These are phyloP conservation scores for Nephrocerus scutellatus DNA, from an alignment of 2,888 invertebrate species.

Conservation along the genomic window DNA sequence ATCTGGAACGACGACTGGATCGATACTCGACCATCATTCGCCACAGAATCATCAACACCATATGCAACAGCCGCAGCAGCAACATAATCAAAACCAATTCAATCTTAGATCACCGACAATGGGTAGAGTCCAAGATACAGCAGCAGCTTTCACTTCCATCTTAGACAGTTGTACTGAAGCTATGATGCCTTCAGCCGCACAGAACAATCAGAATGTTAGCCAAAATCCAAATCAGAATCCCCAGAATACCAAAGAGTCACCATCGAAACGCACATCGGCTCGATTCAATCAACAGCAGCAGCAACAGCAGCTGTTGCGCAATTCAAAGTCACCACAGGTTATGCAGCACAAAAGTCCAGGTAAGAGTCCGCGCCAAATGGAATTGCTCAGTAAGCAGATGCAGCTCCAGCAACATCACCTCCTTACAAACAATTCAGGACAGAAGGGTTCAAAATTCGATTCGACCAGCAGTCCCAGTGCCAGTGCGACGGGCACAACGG, in stretches of 20 bases:
- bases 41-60: conserved; percentile 29
- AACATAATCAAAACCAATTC: conserved; percentile 26
- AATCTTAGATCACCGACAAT: conserved; percentile 27
- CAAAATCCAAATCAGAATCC: neutral
- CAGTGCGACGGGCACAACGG: conserved; percentile 35
- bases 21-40: conserved; percentile 33
- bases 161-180: conserved; percentile 30
- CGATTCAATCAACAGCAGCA: conserved; percentile 34
- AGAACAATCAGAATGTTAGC: neutral
- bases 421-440: conserved; percentile 37
- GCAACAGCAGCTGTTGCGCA: conserved; percentile 22
- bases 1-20: too few species aligned
- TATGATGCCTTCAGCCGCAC: conserved; percentile 23
- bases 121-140: conserved; percentile 14
- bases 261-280: conserved; percentile 36
- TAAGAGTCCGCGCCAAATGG: conserved; percentile 61
- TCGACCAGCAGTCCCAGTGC: conserved; percentile 18
- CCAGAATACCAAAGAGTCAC: conserved; percentile 39
- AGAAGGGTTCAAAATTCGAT: conserved; percentile 32
- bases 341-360: conserved; percentile 59
- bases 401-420: conserved; percentile 28
- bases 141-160: conserved; percentile 23
- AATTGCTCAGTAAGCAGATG: conserved; percentile 38
- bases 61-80: conserved; percentile 19
- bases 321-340: conserved; percentile 53